These are phyloP conservation scores for Falcaria lacertinaria DNA, from an alignment of 2,888 invertebrate genomes.

Conservation along the genomic window DNA sequence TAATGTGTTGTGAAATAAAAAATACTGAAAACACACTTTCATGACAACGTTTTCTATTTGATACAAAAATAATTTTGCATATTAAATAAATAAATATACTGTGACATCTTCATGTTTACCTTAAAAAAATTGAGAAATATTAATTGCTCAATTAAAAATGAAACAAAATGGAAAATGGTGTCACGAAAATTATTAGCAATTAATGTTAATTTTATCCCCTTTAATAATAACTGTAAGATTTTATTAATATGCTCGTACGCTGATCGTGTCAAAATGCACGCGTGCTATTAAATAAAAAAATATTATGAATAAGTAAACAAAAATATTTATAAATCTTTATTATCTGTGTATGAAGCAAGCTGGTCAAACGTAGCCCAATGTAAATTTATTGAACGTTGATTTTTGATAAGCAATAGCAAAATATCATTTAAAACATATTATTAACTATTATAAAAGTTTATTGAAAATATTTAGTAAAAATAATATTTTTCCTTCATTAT, in stretches of 20 bases:
- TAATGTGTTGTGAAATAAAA: slow-evolving; percentile 71
- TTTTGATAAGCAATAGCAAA: slow-evolving; percentile 29
- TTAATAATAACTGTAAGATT: slow-evolving; percentile 51
- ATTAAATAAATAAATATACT: background rate
- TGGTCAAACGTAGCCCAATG: slow-evolving; percentile 27
- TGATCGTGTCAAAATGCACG: slow-evolving; percentile 73
- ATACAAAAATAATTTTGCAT: slow-evolving; percentile 8
- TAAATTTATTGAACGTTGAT: slow-evolving; percentile 28
- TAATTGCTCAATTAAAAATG: slow-evolving; percentile 52
- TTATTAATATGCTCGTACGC: slow-evolving; percentile 67
- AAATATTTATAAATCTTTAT: slow-evolving; percentile 36
- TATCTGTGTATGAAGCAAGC: slow-evolving; percentile 28
- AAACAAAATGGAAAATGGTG: slow-evolving; percentile 44
- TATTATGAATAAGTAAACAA: slow-evolving; percentile 6
- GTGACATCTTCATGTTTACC: too few species aligned
- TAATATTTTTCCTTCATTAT: too few species aligned
- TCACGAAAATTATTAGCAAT: slow-evolving; percentile 53
- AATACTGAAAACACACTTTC: slow-evolving; percentile 43
- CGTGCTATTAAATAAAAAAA: slow-evolving; percentile 49
- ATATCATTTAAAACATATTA: slow-evolving; percentile 7
- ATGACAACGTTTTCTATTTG: slow-evolving; percentile 47
- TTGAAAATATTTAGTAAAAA: too few species aligned
- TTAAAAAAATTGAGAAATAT: slow-evolving; percentile 8
- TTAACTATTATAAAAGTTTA: too few species aligned
- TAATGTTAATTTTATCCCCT: slow-evolving; percentile 63